Evolutionary conservation across 2,113 vertebrate species (phyloP).

Genomic region (Solenodon paradoxus): DNA sequence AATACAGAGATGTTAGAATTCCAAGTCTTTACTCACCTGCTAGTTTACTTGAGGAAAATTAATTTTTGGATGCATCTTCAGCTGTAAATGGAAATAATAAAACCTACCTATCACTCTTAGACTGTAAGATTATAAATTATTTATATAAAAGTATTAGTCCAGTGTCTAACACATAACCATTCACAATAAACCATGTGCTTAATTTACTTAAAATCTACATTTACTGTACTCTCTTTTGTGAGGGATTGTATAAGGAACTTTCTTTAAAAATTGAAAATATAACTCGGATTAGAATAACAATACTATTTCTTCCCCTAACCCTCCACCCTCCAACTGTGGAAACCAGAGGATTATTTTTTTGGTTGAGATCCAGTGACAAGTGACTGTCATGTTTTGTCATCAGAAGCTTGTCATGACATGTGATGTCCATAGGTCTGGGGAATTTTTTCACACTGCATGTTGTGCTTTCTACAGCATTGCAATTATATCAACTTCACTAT

Average conservation of each 20-base stretch:
- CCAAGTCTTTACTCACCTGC: not conserved
- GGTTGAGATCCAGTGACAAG: not conserved
- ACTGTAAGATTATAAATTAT: not conserved
- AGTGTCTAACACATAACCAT: not conserved
- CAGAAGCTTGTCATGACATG: not conserved
- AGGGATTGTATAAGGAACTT: not conserved
- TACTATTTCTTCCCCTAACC: not conserved
- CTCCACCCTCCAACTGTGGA: not conserved
- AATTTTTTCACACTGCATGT: not conserved
- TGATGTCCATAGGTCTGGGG: not conserved
- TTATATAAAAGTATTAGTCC: not conserved
- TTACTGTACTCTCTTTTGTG: not conserved
- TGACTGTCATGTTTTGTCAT: not conserved
- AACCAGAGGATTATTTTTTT: not conserved
- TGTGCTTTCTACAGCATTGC: not conserved
- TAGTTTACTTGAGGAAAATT: not conserved
- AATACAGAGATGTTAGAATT: not conserved
- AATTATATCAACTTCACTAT: not conserved
- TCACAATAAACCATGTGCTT: not conserved
- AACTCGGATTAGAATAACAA: not conserved
- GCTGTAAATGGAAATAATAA: not conserved
- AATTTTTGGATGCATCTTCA: not conserved
- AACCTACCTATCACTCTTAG: not conserved
- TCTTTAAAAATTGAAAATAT: constrained; percentile 4
- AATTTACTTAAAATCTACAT: not conserved